Base-by-base conservation (phyloP, 2,888 invertebrate species). In the Eledone cirrhosa region DNA sequence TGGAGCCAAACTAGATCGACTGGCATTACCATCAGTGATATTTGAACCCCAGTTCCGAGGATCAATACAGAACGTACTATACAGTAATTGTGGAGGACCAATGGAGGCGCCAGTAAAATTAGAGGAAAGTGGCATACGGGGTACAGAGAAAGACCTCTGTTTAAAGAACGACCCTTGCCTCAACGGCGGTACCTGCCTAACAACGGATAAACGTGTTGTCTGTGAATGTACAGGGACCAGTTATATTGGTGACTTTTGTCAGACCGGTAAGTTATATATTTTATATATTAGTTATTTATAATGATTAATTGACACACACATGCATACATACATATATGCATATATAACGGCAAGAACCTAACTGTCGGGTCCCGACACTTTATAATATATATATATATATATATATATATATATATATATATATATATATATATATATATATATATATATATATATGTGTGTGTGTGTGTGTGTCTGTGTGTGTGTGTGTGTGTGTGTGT, bases 201-300 rank as follows among this genome's bases (percentile, higher is more conserved):
- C 96, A 85, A 97, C 97, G 5, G 97, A 98, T 91, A 95, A 95
- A 83, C 98, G 98, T 29, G 95, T 97, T 72, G 94, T 96, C 89
- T 98, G 98, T 93, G 97, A 99, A 92, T 99, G 98, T 90, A 93
- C 96, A 48, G 95, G 95, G 88, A 94, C 96, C 29, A 97, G 98
- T 91, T 98, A 95, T 91, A 96, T 96, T 90, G 99, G 98, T 48
- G 94, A 95, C 85, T 95, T 95, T 92, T 99, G 98, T 91, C 97
- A 98, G 91, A 95, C 95, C 94, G 97, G 97, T 97, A 85, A 86
- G 87, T 81, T 31, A 29, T 22, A 29, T 22, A 27, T 11, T 5
- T 3, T 41, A 41, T 41, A 41, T 41, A 11, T 8, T 41, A 41
- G 41, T 8, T 41, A 41, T 41, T 41, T 41, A 41, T 41, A 41